Evolutionary conservation across 2,113 vertebrate species (phyloP), one percentile per base, ranked within the genome.

Genomic region (Paradoxurus hermaphroditus): DNA sequence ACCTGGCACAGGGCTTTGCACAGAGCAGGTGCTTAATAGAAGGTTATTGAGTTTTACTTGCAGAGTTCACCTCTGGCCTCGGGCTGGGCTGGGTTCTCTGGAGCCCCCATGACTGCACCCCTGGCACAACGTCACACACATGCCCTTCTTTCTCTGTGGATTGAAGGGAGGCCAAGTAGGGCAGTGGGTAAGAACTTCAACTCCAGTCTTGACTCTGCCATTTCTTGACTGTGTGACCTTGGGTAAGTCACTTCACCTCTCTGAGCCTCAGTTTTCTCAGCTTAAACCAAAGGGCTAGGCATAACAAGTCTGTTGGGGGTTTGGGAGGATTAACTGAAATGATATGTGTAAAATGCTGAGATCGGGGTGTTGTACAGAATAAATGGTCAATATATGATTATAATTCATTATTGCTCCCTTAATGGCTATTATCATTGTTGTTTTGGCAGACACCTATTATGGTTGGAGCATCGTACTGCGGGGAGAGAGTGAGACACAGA

Each of bases 131-230:
- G 87, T 95, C 63, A 95, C 92, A 93, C 79, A 31, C 51, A 36
- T 39, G 86, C 36, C n/a, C 73, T 46, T 79, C 62, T 95, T 96
- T 92, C 75, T 97, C 79, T 87, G 73, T 95, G 79, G 36, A 16
- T 65, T 94, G 94, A 84, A 95, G 65, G 82, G 51, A 96, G 49
- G 75, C 91, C 97, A 97, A 92, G 49, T 79, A 92, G 81, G 68
- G 63, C 53, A 95, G 41, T 86, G 73, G 46, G 62, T 79, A 86
- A 95, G 77, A 75, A 86, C 89, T 94, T 93, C 78, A 96, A 93
- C 94, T 96, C 65, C 46, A 97, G 46, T 83, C 77, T 93, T 49
- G 68, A 94, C 51, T 44, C 46, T 81, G 75, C 63, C n/a, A 13
- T 70, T 68, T 94, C 78, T n/a, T 75, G 73, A 67, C 62, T 59